Percentiles rank a stretch among this genome's conserved stretches.
Conservation (phyloP, 2,888 invertebrate genomes). For the Drosophila hamatofila region DNA sequence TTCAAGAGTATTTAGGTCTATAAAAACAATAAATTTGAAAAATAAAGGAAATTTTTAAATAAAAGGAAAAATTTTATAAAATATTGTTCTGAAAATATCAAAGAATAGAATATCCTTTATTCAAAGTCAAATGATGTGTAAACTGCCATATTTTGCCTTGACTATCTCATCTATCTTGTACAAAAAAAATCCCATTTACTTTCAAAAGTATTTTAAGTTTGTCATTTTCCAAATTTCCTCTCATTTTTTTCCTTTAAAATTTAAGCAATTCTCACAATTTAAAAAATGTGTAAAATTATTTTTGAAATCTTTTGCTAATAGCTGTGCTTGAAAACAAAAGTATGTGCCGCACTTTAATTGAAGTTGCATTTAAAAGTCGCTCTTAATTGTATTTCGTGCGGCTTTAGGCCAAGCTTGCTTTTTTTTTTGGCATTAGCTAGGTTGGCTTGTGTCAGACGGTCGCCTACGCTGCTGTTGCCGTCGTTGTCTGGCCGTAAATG, state of each 20-base stretch:
- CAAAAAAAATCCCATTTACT: background rate
- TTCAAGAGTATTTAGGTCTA: too few species aligned
- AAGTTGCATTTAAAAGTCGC: conserved; percentile 40
- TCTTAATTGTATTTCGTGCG: conserved; percentile 13
- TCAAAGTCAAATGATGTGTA: background rate
- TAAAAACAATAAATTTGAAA: too few species aligned
- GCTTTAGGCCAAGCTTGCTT: conserved; percentile 17
- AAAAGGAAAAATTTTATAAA: too few species aligned
- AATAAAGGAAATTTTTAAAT: too few species aligned
- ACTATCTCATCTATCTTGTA: background rate
- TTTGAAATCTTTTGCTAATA: conserved; percentile 7
- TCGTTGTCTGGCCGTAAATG: conserved; percentile 17
- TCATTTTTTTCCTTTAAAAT: background rate
- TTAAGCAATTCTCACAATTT: conserved; percentile 5
- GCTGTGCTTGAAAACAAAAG: conserved; percentile 8
- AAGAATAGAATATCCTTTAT: background rate
- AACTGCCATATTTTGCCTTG: background rate
- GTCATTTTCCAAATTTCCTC: background rate
- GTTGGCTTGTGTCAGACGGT: conserved; percentile 47
- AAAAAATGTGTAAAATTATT: conserved; percentile 8
- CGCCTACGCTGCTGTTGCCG: conserved; percentile 31
- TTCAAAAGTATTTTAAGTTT: background rate
- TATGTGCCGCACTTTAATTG: conserved; percentile 64
- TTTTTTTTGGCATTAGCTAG: conserved; percentile 39
- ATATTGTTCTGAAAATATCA: background rate